Percentiles rank a stretch among this genome's conserved stretches.
phyloP scores from a whole-genome alignment of 2,888 invertebrate genomes.

The Mimumesa dahlbomi region DNA sequence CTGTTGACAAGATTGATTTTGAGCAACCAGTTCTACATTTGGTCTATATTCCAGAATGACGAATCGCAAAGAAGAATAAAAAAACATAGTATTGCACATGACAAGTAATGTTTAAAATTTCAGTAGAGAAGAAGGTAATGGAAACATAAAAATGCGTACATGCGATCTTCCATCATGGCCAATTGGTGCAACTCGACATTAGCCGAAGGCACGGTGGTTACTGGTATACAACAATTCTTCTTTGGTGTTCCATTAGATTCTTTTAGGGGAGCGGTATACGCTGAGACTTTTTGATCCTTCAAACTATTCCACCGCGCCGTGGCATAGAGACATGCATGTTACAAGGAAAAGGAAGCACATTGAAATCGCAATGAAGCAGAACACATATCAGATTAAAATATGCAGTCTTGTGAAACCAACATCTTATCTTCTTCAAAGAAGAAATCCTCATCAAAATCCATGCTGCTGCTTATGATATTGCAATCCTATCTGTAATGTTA shows the following conservation, averaged over 20 bases:
- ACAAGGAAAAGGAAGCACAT: conserved; percentile 71
- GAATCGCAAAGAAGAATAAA: conserved; percentile 62
- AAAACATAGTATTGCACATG: conserved; percentile 50
- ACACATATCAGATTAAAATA: conserved; percentile 38
- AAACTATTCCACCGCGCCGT: conserved; percentile 67
- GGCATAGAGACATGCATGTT: conserved; percentile 73
- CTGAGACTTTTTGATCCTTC: conserved; percentile 52
- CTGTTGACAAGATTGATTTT: conserved; percentile 68
- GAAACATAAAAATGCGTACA: conserved; percentile 75
- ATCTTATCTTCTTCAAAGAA: conserved; percentile 79
- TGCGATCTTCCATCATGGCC: conserved; percentile 78
- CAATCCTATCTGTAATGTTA: conserved; percentile 34
- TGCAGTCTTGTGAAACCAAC: conserved; percentile 70
- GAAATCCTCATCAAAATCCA: conserved; percentile 79
- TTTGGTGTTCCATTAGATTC: conserved; percentile 47
- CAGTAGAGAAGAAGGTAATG: conserved; percentile 14
- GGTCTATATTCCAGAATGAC: conserved; percentile 73
- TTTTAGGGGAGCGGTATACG: conserved; percentile 28
- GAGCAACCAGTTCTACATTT: conserved; percentile 74
- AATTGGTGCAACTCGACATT: conserved; percentile 67
- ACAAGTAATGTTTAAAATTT: conserved; percentile 22
- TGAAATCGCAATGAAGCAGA: conserved; percentile 59
- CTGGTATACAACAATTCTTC: conserved; percentile 48
- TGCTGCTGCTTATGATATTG: conserved; percentile 35
- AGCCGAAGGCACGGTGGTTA: conserved; percentile 66